Percentiles rank a stretch among this genome's conserved stretches.
These are phyloP conservation scores for Idaea biselata DNA, from an alignment of 2,888 invertebrate genomes.

Conservation along the genomic window DNA sequence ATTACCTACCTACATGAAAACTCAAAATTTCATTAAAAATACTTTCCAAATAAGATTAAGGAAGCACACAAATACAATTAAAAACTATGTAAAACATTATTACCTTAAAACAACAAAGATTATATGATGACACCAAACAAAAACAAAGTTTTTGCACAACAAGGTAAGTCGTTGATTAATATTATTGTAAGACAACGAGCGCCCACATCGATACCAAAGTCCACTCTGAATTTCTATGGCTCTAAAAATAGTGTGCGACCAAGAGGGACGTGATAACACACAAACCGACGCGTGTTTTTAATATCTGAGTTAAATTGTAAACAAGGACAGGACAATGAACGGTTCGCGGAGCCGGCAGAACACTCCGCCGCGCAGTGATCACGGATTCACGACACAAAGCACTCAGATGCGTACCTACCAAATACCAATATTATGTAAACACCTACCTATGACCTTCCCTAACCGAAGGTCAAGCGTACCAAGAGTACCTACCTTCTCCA, in stretches of 20 bases:
- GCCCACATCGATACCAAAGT: conserved; percentile 43
- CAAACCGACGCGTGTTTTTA: conserved; percentile 39
- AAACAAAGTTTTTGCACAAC: neutral
- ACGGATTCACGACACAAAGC: neutral
- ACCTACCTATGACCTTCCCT: conserved; percentile 65
- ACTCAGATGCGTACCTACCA: conserved; percentile 3
- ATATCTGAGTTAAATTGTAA: conserved; percentile 34
- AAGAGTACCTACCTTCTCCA: neutral
- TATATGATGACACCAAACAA: neutral
- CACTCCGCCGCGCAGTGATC: conserved; percentile 29
- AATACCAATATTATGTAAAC: conserved; percentile 60
- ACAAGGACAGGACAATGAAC: conserved; percentile 49
- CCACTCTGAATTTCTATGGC: conserved; percentile 37
- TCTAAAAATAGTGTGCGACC: conserved; percentile 52
- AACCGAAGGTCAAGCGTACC: conserved; percentile 57
- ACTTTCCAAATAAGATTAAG: neutral
- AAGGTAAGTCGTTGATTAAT: conserved; percentile 14
- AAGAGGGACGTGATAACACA: conserved; percentile 43
- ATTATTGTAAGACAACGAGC: conserved; percentile 29
- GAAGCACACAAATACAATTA: neutral
- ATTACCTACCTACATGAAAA: neutral
- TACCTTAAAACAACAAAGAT: neutral
- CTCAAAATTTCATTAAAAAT: neutral
- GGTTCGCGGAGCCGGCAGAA: conserved; percentile 34
- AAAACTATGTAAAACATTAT: neutral